Conservation (phyloP, 2,113 vertebrate genomes). For the Donacobius atricapilla region DNA sequence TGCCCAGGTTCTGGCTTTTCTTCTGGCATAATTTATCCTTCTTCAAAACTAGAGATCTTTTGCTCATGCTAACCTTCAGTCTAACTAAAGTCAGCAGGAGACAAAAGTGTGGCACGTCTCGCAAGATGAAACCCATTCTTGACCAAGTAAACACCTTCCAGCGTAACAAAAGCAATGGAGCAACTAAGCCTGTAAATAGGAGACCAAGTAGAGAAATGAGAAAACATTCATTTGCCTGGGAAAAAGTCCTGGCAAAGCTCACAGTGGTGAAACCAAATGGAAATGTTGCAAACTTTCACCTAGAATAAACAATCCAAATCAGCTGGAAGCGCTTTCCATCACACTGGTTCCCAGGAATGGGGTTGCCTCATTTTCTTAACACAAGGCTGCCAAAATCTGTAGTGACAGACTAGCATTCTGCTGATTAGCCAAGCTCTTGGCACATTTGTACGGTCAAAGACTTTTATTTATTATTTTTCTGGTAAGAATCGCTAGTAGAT, state of each 20-base stretch:
- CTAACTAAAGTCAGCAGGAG: neutral
- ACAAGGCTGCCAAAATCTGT: slow-evolving; percentile 41
- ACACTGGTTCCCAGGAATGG: slow-evolving; percentile 39
- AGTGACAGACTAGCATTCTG: slow-evolving; percentile 1
- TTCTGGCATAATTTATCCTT: neutral
- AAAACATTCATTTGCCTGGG: neutral
- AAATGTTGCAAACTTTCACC: slow-evolving; percentile 63
- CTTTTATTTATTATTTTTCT: slow-evolving; percentile 34
- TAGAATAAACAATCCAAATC: slow-evolving; percentile 55
- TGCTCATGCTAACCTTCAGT: neutral
- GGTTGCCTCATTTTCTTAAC: slow-evolving; percentile 46
- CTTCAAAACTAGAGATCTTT: neutral
- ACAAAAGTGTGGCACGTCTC: neutral
- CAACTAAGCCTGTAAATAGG: neutral
- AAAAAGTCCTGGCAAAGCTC: slow-evolving; percentile 40
- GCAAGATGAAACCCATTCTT: neutral
- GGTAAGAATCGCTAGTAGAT: neutral
- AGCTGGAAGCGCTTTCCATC: slow-evolving; percentile 45
- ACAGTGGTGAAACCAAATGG: slow-evolving; percentile 52
- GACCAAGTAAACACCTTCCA: neutral
- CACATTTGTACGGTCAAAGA: neutral
- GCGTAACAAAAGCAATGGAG: neutral
- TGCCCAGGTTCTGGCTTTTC: neutral
- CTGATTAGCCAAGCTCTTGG: slow-evolving; percentile 38
- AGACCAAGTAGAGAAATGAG: slow-evolving; percentile 19